phyloP scores from a whole-genome alignment of 2,797 vertebrate species.

The Columba guinea region DNA sequence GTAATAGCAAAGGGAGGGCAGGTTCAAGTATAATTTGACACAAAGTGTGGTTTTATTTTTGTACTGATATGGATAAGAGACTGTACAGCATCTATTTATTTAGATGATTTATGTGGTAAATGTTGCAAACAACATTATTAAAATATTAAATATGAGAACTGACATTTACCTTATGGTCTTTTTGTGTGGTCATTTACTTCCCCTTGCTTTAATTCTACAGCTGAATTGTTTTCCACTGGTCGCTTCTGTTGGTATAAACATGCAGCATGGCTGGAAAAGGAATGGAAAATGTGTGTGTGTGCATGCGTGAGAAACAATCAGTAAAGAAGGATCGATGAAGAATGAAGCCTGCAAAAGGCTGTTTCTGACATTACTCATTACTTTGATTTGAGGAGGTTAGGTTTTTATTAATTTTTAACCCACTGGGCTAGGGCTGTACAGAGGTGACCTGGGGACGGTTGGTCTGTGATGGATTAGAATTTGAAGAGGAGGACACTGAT shows the following conservation, averaged over 20 bases:
- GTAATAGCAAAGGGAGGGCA: slow-evolving; percentile 61
- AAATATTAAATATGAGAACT: slow-evolving; percentile 79
- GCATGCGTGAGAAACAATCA: background rate
- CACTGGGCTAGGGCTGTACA: background rate
- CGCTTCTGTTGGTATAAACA: background rate
- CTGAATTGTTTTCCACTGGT: background rate
- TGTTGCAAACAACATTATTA: slow-evolving; percentile 77
- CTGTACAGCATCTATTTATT: slow-evolving; percentile 85
- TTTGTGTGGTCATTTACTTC: slow-evolving; percentile 51
- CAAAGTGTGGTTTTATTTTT: slow-evolving; percentile 81
- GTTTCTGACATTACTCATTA: background rate
- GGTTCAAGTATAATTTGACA: slow-evolving; percentile 67
- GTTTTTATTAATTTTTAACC: slow-evolving; percentile 43
- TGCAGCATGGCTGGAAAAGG: background rate
- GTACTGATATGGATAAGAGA: slow-evolving; percentile 81
- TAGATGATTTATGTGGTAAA: slow-evolving; percentile 84
- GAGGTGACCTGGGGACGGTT: background rate
- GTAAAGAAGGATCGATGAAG: background rate
- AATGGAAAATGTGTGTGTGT: background rate
- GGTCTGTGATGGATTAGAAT: background rate
- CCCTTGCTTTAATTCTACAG: background rate
- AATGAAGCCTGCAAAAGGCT: background rate
- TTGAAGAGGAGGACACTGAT: rapidly evolving
- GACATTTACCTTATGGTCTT: slow-evolving; percentile 61
- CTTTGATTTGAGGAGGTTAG: background rate